These are phyloP conservation scores for Dromius quadrimaculatus DNA, from an alignment of 2,888 invertebrate genomes.

Conservation along the genomic window DNA sequence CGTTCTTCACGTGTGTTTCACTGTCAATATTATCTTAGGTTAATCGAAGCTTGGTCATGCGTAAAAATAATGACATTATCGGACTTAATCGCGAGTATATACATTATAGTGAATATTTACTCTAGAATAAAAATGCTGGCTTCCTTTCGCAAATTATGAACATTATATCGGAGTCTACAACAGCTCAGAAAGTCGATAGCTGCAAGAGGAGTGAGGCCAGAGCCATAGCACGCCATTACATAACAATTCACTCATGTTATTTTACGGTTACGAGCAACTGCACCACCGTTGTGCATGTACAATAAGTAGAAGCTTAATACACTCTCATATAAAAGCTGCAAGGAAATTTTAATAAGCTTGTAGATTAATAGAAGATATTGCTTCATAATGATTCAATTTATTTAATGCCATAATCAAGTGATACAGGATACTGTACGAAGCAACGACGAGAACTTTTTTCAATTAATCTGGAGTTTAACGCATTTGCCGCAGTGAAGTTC, in stretches of 20 bases:
- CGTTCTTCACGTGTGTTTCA: too few species aligned
- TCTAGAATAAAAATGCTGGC: too few species aligned
- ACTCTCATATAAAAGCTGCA: conserved; percentile 27
- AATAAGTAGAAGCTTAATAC: conserved; percentile 13
- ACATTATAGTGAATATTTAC: too few species aligned
- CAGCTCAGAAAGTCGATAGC: neutral
- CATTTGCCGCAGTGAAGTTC: too few species aligned
- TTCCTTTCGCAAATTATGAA: conserved; percentile 31
- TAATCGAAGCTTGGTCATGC: too few species aligned
- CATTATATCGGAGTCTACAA: neutral
- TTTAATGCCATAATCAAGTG: conserved; percentile 37
- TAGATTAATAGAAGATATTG: conserved; percentile 35
- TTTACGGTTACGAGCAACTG: neutral
- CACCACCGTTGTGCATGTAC: conserved; percentile 6
- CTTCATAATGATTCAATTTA: conserved; percentile 33
- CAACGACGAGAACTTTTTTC: conserved; percentile 14
- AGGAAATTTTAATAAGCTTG: conserved; percentile 44
- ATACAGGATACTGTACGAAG: conserved; percentile 21
- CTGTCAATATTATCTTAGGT: too few species aligned
- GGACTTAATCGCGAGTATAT: too few species aligned
- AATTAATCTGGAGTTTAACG: too few species aligned
- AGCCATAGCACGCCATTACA: neutral
- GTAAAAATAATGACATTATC: too few species aligned
- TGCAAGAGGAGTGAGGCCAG: too few species aligned
- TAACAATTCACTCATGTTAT: conserved; percentile 9